Percentiles rank a stretch among this genome's conserved stretches.
Evolutionary conservation across 2,113 vertebrate genomes (phyloP).

Genomic region (Bostrychus sinensis): DNA sequence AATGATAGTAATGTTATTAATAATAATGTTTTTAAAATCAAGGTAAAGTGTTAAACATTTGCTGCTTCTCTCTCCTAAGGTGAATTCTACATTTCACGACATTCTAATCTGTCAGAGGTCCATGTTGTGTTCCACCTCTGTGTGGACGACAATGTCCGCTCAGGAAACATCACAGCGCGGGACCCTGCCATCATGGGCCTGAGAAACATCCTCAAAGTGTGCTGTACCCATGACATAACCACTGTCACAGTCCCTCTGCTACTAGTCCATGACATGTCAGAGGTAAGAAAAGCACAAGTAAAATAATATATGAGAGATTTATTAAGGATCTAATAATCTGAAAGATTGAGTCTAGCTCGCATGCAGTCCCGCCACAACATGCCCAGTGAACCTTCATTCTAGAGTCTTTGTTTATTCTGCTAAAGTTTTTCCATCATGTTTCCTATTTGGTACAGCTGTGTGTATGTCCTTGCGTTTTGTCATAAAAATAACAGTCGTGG

Average conservation of each 20-base stretch:
- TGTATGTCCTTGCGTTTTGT: too few species aligned
- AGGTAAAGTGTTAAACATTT: too few species aligned
- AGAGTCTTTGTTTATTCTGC: conserved; percentile 40
- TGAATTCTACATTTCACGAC: conserved; percentile 95
- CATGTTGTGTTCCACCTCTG: conserved; percentile 96
- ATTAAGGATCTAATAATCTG: not conserved
- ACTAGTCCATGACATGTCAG: conserved; percentile 96
- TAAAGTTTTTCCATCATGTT: conserved; percentile 24
- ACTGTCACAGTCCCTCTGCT: conserved; percentile 94
- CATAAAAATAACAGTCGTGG: too few species aligned
- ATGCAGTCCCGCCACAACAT: conserved; percentile 21
- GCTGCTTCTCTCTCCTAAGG: conserved; percentile 72
- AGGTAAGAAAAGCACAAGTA: conserved; percentile 79
- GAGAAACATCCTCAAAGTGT: conserved; percentile 97
- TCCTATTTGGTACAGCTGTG: conserved; percentile 16
- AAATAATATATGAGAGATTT: not conserved
- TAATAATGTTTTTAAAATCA: too few species aligned
- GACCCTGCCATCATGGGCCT: conserved; percentile 98
- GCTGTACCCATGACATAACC: conserved; percentile 95
- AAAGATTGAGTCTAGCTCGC: not conserved
- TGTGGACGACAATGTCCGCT: conserved; percentile 95
- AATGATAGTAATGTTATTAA: not conserved
- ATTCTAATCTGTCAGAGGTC: conserved; percentile 96
- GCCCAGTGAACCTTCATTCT: conserved; percentile 17
- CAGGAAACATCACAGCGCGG: conserved; percentile 90